These are phyloP conservation scores for Benitochromis conjunctus DNA, from an alignment of 2,113 vertebrate species.

Conservation along the genomic window DNA sequence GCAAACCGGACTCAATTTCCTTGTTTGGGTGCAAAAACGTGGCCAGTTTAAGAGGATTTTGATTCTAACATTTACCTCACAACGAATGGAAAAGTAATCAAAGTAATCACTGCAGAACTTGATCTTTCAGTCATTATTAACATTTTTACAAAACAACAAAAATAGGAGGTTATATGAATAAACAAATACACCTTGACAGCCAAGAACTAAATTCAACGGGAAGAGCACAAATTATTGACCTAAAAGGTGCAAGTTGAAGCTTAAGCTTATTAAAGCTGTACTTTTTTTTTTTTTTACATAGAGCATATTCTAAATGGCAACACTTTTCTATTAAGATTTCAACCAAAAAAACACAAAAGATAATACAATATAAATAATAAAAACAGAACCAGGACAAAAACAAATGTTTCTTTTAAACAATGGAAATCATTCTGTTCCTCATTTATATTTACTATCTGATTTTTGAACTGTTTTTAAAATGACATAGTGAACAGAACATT, in stretches of 20 bases:
- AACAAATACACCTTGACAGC: background rate
- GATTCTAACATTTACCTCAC: background rate
- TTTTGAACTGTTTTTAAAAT: background rate
- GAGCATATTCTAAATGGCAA: no score
- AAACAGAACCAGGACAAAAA: background rate
- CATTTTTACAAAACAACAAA: background rate
- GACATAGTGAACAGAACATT: background rate
- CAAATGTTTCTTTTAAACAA: background rate
- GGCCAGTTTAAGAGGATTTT: background rate
- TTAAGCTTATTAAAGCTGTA: background rate
- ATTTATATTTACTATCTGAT: background rate
- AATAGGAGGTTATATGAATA: background rate
- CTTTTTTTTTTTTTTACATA: background rate
- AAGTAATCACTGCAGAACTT: background rate
- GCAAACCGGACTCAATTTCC: background rate
- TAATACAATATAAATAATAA: background rate
- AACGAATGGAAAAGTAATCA: background rate
- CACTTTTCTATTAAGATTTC: background rate
- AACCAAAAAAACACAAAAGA: background rate
- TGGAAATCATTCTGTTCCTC: background rate
- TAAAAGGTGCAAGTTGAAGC: background rate
- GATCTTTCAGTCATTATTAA: background rate
- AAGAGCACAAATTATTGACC: background rate
- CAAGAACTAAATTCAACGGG: background rate
- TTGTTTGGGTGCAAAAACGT: background rate